Evolutionary conservation across 2,888 invertebrate species (phyloP), one percentile per base, ranked within the genome.

Genomic region (Cerastis leucographa): DNA sequence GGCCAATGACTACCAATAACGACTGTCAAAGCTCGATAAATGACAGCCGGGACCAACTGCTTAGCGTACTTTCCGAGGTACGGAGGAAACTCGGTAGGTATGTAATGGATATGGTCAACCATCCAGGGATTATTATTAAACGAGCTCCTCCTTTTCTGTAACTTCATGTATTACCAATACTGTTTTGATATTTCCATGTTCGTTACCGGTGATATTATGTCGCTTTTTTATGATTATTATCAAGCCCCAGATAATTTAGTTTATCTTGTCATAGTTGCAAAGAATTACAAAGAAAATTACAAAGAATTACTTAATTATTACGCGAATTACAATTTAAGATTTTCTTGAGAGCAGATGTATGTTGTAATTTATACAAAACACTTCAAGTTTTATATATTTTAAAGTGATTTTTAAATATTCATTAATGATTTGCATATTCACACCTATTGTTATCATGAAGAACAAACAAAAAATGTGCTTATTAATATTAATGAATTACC

Each of bases 371-470:
- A 51, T 79, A 61, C 59, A 42, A n/a, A 35, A 51, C 4, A 35
- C 3, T 22, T 9, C 9, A 8, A 51, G 12, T 46, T 46, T 1
- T 29, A 40, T 46, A 8, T 0, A 1, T 61, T 54, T 61, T 29
- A 59, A 44, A 9, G 5, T 25, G n/a, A 46, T 7, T 35, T 54
- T 59, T 40, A 77, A 49, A 71, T 54, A 76, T 35, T 40, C 56
- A 64, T 42, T 4, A 35, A 62, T 2, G 8, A 66, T 81, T 76
- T 71, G 46, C 73, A 85, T 64, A 83, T 77, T 76, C 54, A 70
- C 76, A 80, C 73, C 46, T 68, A 79, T 76, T 85, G 79, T 75
- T 49, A 64, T 17, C 42, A 42, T 17, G 64, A 49, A 69, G 61
- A 42, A 56, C n/a, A 4, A 17, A 62, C 42, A 61, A 46, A 46